Percentiles rank a stretch among this genome's conserved stretches.
These are phyloP conservation scores for Cephus nigrinus DNA, from an alignment of 2,888 invertebrate species.

Conservation along the genomic window DNA sequence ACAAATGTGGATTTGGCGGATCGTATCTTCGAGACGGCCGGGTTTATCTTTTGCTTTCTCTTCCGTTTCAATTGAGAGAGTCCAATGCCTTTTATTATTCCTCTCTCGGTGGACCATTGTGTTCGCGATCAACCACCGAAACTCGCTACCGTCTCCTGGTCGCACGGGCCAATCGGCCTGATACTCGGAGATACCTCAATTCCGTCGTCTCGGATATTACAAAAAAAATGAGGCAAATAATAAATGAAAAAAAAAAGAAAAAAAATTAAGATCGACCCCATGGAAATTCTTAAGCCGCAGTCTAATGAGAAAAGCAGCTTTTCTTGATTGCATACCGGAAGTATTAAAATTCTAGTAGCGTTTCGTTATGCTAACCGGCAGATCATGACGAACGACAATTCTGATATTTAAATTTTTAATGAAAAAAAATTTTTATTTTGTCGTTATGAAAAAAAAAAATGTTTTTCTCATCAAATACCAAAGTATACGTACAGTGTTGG, in stretches of 20 bases:
- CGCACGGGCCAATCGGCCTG: constrained; percentile 30
- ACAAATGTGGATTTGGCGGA: constrained; percentile 57
- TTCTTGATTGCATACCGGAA: neutral
- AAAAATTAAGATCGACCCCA: neutral
- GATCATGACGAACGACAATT: neutral
- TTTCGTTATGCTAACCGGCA: neutral
- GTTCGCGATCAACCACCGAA: neutral
- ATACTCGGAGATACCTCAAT: constrained; percentile 46
- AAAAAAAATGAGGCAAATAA: neutral
- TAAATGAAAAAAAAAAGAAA: neutral
- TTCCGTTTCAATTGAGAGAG: constrained; percentile 51
- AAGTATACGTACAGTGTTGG: neutral
- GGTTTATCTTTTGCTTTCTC: constrained; percentile 56
- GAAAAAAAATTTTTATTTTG: too few relatives aligned
- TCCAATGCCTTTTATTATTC: constrained; percentile 50
- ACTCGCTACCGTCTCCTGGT: constrained; percentile 39
- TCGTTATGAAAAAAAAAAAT: neutral
- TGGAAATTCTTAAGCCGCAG: neutral
- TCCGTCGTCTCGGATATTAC: neutral
- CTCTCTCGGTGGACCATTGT: constrained; percentile 31
- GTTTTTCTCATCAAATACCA: neutral
- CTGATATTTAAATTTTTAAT: neutral
- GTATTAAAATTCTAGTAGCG: neutral
- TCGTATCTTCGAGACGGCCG: constrained; percentile 43
- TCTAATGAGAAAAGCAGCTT: neutral